Base-by-base conservation (phyloP, 2,888 invertebrate genomes). In the Lymantria monacha region DNA sequence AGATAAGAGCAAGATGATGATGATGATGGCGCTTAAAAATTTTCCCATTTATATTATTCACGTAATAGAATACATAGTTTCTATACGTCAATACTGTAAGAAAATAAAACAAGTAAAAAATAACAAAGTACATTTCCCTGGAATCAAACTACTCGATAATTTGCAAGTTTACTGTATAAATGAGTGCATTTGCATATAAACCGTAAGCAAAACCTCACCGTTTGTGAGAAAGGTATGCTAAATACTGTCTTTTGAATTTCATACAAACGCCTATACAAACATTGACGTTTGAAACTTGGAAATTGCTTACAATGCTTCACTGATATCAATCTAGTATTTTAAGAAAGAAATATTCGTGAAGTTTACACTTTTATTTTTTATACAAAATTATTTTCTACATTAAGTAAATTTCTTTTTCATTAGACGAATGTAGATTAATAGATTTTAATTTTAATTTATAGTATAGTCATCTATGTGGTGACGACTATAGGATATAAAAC, bases 211-310 rank as follows among this genome's bases (percentile, higher is more conserved):
- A 40, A 48, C 51, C 41, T 49, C 47, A 10, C 41, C 14, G 30
- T 5, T 11, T 44, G 66, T 64, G 67, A 59, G 63, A 67, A 67
- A 59, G 52, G 43, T 59, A 67, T 66, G 65, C 42, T 51, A 65
- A 67, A 50, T 51, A 53, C 50, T 33, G 42, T 50, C 46, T 49
- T 58, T 66, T 56, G 51, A 61, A 60, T 59, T 61, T 62, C 62
- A 59, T 46, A 55, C 46, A 45, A 53, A 42, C 49, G 10, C 31
- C 48, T 41, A 52, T 60, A n/a, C n/a, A n/a, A n/a, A n/a, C 50
- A 44, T 49, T 49, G 55, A 51, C 43, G 49, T 44, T 59, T 49
- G 44, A 31, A 53, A 56, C 49, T 46, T 44, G 46, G 31, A 33
- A 38, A 46, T 52, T 46, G 37, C 38, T 42, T 47, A 42, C 41